phyloP scores from a whole-genome alignment of 2,888 invertebrate genomes.

The Rhynchonema sp. region DNA sequence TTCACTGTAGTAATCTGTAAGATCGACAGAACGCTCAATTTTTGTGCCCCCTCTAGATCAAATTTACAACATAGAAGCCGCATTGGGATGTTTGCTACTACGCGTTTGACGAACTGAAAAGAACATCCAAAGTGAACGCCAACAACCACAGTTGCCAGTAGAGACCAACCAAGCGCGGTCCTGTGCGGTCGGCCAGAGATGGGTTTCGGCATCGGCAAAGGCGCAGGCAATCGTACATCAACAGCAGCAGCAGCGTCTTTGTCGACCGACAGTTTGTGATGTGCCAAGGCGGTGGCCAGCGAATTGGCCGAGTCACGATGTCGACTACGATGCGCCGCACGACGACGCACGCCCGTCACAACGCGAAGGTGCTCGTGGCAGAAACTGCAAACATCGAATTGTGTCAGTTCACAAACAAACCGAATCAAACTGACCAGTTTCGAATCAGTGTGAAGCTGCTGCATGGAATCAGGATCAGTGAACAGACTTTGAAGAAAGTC shows the following conservation, averaged over 20 bases:
- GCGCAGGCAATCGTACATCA: neutral
- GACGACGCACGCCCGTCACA: neutral
- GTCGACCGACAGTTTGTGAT: neutral
- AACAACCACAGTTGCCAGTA: too few relatives aligned
- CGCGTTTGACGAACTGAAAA: too few relatives aligned
- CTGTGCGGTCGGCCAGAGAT: neutral
- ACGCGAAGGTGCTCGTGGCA: neutral
- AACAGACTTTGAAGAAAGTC: too few relatives aligned
- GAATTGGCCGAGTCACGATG: neutral
- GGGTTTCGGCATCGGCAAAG: neutral
- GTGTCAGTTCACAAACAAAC: too few relatives aligned
- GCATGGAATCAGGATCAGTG: too few relatives aligned
- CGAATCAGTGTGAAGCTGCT: too few relatives aligned
- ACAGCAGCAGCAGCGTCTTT: neutral
- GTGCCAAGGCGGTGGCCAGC: neutral
- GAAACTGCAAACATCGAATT: too few relatives aligned
- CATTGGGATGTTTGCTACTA: too few relatives aligned
- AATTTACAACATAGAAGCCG: too few relatives aligned
- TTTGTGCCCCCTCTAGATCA: too few relatives aligned
- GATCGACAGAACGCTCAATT: too few relatives aligned
- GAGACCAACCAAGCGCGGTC: neutral
- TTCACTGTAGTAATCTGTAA: neutral
- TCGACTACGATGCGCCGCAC: neutral
- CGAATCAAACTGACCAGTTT: too few relatives aligned
- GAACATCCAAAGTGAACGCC: neutral